A percentile compares a stretch with the other conserved stretches of the same genome.
Conservation (phyloP, 1,140 invertebrate species). For the Lutraria rhynchaena region DNA sequence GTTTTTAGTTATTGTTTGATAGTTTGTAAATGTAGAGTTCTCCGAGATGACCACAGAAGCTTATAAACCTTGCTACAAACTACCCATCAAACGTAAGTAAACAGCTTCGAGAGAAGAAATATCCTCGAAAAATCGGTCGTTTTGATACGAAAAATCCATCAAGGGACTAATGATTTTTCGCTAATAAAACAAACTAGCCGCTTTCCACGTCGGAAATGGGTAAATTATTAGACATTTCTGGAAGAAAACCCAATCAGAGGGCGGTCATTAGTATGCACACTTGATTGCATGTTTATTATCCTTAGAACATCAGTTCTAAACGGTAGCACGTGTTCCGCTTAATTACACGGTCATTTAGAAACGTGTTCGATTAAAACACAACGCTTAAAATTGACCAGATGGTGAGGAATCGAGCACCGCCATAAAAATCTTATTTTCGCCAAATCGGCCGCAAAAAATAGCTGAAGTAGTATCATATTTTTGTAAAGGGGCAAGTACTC, state of each 20-base stretch:
- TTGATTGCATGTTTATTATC: slow-evolving; percentile 59
- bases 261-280: slow-evolving; percentile 47
- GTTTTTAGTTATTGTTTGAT: too few relatives aligned
- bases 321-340: slow-evolving; percentile 43
- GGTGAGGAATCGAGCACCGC: background rate
- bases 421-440: too few relatives aligned
- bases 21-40: too few relatives aligned
- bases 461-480: too few relatives aligned
- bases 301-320: slow-evolving; percentile 25
- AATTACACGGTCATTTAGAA: slow-evolving; percentile 57
- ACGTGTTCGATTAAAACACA: slow-evolving; percentile 36
- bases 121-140: too few relatives aligned
- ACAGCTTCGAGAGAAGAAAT: too few relatives aligned
- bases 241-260: slow-evolving; percentile 43
- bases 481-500: too few relatives aligned
- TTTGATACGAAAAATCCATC: slow-evolving; percentile 18
- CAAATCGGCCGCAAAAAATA: too few relatives aligned
- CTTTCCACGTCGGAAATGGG: slow-evolving; percentile 52
- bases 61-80: too few relatives aligned
- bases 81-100: too few relatives aligned
- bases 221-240: slow-evolving; percentile 58
- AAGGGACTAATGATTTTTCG: slow-evolving; percentile 42
- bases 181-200: slow-evolving; percentile 47
- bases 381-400: slow-evolving; percentile 27
- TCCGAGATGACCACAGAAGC: too few relatives aligned